phyloP scores from a whole-genome alignment of 2,797 vertebrate species.

The Cyprinella venusta region DNA sequence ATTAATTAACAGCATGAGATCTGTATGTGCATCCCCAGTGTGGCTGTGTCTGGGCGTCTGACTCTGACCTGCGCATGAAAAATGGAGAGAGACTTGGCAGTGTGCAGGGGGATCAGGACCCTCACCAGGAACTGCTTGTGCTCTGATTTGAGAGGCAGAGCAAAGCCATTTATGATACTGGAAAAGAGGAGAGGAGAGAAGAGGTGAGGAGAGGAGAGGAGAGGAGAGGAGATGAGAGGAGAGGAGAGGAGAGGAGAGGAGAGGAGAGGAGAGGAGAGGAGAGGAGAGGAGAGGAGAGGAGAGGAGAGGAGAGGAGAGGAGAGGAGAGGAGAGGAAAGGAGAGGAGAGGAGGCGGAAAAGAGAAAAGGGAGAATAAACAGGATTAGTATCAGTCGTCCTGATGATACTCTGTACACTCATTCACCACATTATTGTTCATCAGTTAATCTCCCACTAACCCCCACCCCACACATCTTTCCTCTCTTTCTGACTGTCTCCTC shows the following conservation, averaged over 20 bases:
- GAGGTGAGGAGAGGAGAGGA: constrained; percentile 15
- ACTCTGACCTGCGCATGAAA: constrained; percentile 90
- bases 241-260: constrained; percentile 22
- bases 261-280: constrained; percentile 27
- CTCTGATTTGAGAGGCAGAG: constrained; percentile 90
- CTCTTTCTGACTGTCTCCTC: constrained; percentile 32
- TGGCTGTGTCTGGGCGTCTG: constrained; percentile 26
- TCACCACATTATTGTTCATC: constrained; percentile 49
- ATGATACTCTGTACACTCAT: constrained; percentile 51
- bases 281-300: constrained; percentile 16
- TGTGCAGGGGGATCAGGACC: constrained; percentile 91
- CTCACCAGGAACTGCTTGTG: constrained; percentile 93
- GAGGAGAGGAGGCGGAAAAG: not conserved
- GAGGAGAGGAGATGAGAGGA: constrained; percentile 27
- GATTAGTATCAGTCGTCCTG: constrained; percentile 56
- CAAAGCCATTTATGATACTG: constrained; percentile 92
- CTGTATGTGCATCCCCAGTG: constrained; percentile 38
- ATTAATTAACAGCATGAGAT: constrained; percentile 18
- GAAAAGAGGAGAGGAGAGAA: constrained; percentile 29
- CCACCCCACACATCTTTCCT: constrained; percentile 14
- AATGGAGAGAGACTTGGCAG: constrained; percentile 91
- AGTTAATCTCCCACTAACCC: constrained; percentile 31
- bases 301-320: constrained; percentile 28
- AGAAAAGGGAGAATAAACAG: constrained; percentile 46
- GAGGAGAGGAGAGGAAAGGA: constrained; percentile 28